These are phyloP conservation scores for Megathymus violae DNA, from an alignment of 1,140 invertebrate species.

Conservation along the genomic window DNA sequence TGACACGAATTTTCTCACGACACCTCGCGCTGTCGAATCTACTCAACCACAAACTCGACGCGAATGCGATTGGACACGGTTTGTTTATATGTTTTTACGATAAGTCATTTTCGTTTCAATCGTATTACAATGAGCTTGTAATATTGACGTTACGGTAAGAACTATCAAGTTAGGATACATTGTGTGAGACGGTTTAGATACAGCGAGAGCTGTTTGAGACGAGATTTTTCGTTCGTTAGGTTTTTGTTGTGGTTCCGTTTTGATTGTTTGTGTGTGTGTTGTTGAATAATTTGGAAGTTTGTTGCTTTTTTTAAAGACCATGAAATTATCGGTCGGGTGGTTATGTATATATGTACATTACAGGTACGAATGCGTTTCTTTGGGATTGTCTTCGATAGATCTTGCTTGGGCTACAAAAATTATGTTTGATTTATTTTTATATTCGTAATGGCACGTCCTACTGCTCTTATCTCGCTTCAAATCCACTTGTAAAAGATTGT, in stretches of 20 bases:
- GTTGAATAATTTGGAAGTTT: constrained; percentile 2
- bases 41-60: constrained; percentile 46
- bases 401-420: no score
- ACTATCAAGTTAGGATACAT: constrained; percentile 10
- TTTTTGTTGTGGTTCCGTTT: constrained; percentile 11
- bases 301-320: not conserved
- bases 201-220: constrained; percentile 3
- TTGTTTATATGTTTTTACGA: constrained; percentile 48
- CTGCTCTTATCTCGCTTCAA: no score
- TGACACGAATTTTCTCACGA: constrained; percentile 56
- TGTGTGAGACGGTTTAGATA: constrained; percentile 15
- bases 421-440: no score
- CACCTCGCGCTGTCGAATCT: constrained; percentile 42
- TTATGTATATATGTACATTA: no score
- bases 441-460: no score
- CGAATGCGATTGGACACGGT: constrained; percentile 51
- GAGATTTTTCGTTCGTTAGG: constrained; percentile 14
- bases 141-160: constrained; percentile 26
- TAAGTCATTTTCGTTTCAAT: constrained; percentile 25
- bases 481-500: no score
- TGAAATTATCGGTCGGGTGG: not conserved
- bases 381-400: no score
- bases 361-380: no score
- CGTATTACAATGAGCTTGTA: constrained; percentile 5
- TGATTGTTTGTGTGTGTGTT: no score